These are phyloP conservation scores for Endotricha flammealis DNA, from an alignment of 2,888 invertebrate genomes.

Conservation along the genomic window DNA sequence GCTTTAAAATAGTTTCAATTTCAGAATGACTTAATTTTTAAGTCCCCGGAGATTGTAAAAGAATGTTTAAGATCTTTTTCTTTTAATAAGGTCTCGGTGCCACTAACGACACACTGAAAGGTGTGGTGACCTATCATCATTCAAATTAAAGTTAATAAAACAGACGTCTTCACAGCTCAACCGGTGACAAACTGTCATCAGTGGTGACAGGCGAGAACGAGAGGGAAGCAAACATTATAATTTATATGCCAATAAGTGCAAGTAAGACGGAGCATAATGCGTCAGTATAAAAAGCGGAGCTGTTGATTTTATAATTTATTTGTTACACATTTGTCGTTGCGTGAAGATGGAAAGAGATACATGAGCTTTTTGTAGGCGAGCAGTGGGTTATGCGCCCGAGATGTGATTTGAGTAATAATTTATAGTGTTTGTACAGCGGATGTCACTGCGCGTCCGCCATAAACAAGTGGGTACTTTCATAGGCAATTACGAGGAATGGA, in stretches of 20 bases:
- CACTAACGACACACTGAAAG: slow-evolving; percentile 34
- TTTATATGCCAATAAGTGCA: slow-evolving; percentile 24
- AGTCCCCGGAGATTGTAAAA: too few species aligned
- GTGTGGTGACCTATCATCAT: slow-evolving; percentile 52
- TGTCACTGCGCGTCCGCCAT: slow-evolving; percentile 55
- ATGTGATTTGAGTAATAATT: slow-evolving; percentile 75
- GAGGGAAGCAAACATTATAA: slow-evolving; percentile 35
- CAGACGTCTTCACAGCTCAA: slow-evolving; percentile 64
- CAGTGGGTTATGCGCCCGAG: slow-evolving; percentile 68
- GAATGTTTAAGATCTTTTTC: too few species aligned
- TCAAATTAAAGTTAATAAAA: slow-evolving; percentile 55
- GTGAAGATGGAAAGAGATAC: slow-evolving; percentile 75
- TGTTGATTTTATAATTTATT: slow-evolving; percentile 78
- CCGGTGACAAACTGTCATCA: slow-evolving; percentile 64
- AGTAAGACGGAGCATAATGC: slow-evolving; percentile 43
- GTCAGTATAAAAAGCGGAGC: slow-evolving; percentile 65
- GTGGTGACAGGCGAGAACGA: slow-evolving; percentile 52
- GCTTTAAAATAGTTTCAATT: too few species aligned
- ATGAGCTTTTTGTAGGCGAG: slow-evolving; percentile 69
- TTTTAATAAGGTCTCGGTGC: background rate
- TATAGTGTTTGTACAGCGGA: slow-evolving; percentile 68
- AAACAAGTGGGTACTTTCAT: slow-evolving; percentile 45
- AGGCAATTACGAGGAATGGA: slow-evolving; percentile 33
- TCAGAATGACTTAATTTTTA: too few species aligned
- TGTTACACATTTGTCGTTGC: slow-evolving; percentile 78